Evolutionary conservation across 2,113 vertebrate genomes (phyloP).

Genomic region (Nymphicus hollandicus): DNA sequence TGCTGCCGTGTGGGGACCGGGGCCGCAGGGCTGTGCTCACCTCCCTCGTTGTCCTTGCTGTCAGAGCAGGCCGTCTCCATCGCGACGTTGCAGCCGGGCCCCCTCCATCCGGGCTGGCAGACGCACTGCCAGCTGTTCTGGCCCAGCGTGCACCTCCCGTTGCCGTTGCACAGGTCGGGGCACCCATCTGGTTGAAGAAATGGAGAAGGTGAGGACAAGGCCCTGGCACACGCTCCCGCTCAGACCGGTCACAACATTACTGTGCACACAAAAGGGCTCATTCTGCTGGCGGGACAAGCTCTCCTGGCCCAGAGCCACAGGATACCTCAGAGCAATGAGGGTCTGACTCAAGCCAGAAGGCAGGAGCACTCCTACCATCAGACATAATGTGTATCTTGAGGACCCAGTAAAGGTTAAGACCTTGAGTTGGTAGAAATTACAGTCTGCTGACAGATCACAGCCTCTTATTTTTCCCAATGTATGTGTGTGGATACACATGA

Average conservation of each 20-base stretch:
- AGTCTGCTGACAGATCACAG: not conserved
- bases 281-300: not conserved
- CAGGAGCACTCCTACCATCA: not conserved
- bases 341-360: not conserved
- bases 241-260: not conserved
- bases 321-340: not conserved
- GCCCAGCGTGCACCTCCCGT: conserved; percentile 96
- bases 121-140: conserved; percentile 99
- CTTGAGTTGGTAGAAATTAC: not conserved
- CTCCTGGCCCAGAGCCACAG: not conserved
- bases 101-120: conserved; percentile 99
- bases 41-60: conserved; percentile 99
- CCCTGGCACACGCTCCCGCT: conserved; percentile 17
- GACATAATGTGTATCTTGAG: not conserved
- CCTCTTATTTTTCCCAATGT: not conserved
- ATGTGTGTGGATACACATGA: not conserved
- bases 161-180: conserved; percentile 96
- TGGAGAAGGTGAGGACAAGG: conserved; percentile 73
- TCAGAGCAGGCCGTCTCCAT: conserved; percentile 99
- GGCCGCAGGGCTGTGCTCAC: conserved; percentile 79
- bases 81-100: conserved; percentile 95
- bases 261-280: conserved; percentile 69
- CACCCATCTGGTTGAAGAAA: conserved; percentile 93
- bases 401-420: not conserved
- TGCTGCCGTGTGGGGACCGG: conserved; percentile 31